Conservation (phyloP, 2,888 invertebrate species). For the Creontiades dilutus region DNA sequence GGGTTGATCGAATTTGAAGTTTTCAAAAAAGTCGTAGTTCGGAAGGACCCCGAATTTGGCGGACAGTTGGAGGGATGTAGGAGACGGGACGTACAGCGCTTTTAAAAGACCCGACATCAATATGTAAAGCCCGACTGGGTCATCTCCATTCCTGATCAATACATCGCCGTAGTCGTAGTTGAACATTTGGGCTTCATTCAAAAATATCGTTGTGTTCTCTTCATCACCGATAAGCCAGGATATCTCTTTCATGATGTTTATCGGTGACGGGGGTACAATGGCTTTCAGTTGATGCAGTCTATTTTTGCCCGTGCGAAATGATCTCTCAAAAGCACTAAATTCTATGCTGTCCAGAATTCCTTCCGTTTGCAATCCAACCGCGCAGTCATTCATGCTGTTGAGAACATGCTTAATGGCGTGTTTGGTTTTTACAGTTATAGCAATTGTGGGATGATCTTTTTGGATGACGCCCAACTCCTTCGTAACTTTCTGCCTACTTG, state of each 20-base stretch:
- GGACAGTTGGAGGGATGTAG: slow-evolving; percentile 49
- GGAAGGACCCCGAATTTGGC: slow-evolving; percentile 69
- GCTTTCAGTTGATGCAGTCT: slow-evolving; percentile 2
- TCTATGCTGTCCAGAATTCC: slow-evolving; percentile 62
- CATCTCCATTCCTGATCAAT: slow-evolving; percentile 63
- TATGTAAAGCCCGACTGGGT: slow-evolving; percentile 64
- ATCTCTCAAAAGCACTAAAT: slow-evolving; percentile 24
- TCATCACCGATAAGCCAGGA: slow-evolving; percentile 55
- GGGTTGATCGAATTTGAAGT: slow-evolving; percentile 61
- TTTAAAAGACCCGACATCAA: slow-evolving; percentile 60
- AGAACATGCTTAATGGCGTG: slow-evolving; percentile 63
- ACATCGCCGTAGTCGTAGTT: slow-evolving; percentile 65
- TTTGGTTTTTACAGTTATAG: slow-evolving; percentile 68
- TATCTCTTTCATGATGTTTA: slow-evolving; percentile 62
- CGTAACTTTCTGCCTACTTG: slow-evolving; percentile 50
- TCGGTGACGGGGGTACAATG: slow-evolving; percentile 46
- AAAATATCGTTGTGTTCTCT: slow-evolving; percentile 42
- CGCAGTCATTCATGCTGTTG: slow-evolving; percentile 59
- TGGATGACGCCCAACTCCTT: slow-evolving; percentile 64
- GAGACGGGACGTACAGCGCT: slow-evolving; percentile 53
- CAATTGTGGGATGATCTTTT: slow-evolving; percentile 61
- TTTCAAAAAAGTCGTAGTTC: slow-evolving; percentile 70
- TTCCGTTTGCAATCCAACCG: slow-evolving; percentile 45
- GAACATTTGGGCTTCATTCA: slow-evolving; percentile 42
- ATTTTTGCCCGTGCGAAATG: not conserved